Conservation (phyloP, 2,113 vertebrate species). For the Dromiciops gliroides region DNA sequence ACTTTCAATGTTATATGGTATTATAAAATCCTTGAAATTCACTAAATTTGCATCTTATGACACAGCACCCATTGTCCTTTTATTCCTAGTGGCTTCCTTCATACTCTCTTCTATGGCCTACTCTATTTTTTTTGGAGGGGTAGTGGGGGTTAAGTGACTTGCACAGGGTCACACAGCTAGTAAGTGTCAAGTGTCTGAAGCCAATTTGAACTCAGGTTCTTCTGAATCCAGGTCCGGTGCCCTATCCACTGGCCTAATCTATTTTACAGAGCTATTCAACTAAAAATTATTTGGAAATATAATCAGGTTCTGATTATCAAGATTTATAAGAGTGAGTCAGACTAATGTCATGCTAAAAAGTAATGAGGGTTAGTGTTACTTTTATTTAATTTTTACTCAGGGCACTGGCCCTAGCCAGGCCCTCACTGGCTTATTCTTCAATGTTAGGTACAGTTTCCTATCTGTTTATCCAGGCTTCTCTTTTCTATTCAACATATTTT, state of each 20-base stretch:
- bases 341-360: not conserved
- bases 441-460: not conserved
- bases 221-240: too few species aligned
- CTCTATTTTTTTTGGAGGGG: too few species aligned
- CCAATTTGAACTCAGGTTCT: too few species aligned
- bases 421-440: not conserved
- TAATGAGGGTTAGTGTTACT: constrained; percentile 16
- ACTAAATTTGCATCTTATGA: constrained; percentile 44
- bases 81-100: constrained; percentile 52
- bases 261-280: constrained; percentile 33
- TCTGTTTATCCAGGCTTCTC: not conserved
- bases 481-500: not conserved
- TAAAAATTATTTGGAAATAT: constrained; percentile 35
- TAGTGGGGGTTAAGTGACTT: too few species aligned
- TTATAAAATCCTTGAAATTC: constrained; percentile 70
- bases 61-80: not conserved
- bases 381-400: constrained; percentile 21
- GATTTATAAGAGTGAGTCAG: not conserved
- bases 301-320: constrained; percentile 20
- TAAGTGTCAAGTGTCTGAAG: too few species aligned
- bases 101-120: not conserved
- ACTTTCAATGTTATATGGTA: constrained; percentile 67
- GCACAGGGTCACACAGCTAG: too few species aligned
- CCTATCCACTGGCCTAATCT: too few species aligned
- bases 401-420: not conserved